Conservation (phyloP, 1,140 invertebrate species). For the Radopholus similis region DNA sequence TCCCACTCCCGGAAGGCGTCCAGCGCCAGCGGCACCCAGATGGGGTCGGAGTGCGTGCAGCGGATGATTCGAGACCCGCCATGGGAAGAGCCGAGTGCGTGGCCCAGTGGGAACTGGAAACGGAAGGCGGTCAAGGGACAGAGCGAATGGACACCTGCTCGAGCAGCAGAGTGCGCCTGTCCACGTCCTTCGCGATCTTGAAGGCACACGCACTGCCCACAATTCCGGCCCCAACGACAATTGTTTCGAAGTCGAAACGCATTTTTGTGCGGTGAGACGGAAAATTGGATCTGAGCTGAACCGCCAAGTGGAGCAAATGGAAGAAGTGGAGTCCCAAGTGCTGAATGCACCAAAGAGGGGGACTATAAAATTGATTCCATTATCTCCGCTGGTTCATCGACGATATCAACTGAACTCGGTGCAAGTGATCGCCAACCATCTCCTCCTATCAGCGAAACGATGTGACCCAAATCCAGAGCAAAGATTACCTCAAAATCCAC, state of each 20-base stretch:
- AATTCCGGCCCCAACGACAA: conserved; percentile 41
- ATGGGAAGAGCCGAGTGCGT: conserved; percentile 39
- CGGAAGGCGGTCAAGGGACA: not conserved
- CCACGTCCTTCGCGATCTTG: conserved; percentile 36
- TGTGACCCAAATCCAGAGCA: no score
- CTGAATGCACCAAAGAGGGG: no score
- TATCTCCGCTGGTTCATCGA: no score
- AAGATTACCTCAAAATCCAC: no score
- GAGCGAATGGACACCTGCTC: conserved; percentile 29
- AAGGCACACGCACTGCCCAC: conserved; percentile 30
- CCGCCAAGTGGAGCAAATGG: no score
- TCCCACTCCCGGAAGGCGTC: conserved; percentile 34
- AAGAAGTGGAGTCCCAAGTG: no score
- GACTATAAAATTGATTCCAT: no score
- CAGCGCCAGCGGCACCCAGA: conserved; percentile 41
- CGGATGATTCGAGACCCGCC: conserved; percentile 45
- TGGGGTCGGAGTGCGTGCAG: conserved; percentile 18
- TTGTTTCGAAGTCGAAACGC: conserved; percentile 34
- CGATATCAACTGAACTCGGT: no score
- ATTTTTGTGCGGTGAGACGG: no score
- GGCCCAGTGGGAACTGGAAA: conserved; percentile 26
- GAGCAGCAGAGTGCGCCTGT: conserved; percentile 32
- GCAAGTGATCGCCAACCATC: no score
- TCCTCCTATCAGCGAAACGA: no score
- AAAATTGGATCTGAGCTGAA: no score